Percentiles rank a stretch among this genome's conserved stretches.
Conservation (phyloP, 2,113 vertebrate species). For the Pygoscelis adeliae region DNA sequence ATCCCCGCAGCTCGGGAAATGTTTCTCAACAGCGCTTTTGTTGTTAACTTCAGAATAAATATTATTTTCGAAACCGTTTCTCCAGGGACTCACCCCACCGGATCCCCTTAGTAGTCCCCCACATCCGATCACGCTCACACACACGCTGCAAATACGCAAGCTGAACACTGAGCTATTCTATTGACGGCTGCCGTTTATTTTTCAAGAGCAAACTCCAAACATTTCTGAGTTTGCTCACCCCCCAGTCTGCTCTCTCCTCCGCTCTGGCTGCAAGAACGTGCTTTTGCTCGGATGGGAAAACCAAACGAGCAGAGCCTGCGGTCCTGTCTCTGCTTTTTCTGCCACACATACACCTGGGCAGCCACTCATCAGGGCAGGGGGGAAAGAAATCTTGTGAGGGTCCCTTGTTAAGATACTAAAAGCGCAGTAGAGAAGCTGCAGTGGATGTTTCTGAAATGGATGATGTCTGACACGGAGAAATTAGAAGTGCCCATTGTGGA, state of each 20-base stretch:
- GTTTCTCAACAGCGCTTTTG: background rate
- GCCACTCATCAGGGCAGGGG: background rate
- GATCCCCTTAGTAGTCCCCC: background rate
- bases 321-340: background rate
- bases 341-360: background rate
- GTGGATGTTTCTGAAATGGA: accelerated
- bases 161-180: slow-evolving; percentile 23
- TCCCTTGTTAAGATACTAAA: background rate
- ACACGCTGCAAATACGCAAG: background rate
- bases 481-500: accelerated
- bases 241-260: background rate
- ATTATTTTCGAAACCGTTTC: background rate
- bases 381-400: background rate
- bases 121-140: background rate
- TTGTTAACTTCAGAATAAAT: background rate
- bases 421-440: background rate
- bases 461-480: background rate
- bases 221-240: background rate
- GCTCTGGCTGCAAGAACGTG: background rate
- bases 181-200: background rate
- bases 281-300: background rate
- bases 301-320: background rate
- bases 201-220: slow-evolving; percentile 4
- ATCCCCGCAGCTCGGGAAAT: background rate
- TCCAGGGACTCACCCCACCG: background rate